Evolutionary conservation across 2,888 invertebrate species (phyloP).

Genomic region (Drosophila phalerata): DNA sequence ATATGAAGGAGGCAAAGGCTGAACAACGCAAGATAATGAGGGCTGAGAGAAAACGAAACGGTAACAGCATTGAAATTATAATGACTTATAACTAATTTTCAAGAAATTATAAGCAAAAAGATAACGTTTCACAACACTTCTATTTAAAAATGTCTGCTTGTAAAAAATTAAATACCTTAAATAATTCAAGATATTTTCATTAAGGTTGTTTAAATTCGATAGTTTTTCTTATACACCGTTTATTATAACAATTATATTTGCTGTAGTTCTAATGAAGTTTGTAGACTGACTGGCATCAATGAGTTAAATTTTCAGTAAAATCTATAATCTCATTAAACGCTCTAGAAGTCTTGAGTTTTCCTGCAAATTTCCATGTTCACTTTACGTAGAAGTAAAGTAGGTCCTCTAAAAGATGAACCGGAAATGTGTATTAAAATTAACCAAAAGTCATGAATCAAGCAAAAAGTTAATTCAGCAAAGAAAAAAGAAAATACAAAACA

Average conservation of each 20-base stretch:
- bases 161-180: too few relatives aligned
- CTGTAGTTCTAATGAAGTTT: constrained; percentile 4
- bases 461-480: constrained; percentile 83
- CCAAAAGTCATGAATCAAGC: constrained; percentile 82
- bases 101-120: too few relatives aligned
- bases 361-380: not conserved
- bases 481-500: constrained; percentile 33
- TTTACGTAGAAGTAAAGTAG: constrained; percentile 37
- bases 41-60: not conserved
- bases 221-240: too few relatives aligned
- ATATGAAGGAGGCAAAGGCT: not conserved
- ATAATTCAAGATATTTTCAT: too few relatives aligned
- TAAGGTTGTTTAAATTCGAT: too few relatives aligned
- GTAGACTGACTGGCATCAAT: constrained; percentile 29
- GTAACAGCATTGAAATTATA: too few relatives aligned
- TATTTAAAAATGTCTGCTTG: too few relatives aligned
- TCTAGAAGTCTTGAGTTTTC: constrained; percentile 4
- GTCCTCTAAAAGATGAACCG: constrained; percentile 60
- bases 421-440: constrained; percentile 67
- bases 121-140: too few relatives aligned
- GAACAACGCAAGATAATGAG: not conserved
- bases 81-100: too few relatives aligned
- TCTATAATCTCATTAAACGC: constrained; percentile 37
- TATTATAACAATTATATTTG: not conserved
- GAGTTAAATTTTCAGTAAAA: not conserved